Base-by-base conservation (phyloP, 2,888 invertebrate genomes). In the Melanostoma scalare region DNA sequence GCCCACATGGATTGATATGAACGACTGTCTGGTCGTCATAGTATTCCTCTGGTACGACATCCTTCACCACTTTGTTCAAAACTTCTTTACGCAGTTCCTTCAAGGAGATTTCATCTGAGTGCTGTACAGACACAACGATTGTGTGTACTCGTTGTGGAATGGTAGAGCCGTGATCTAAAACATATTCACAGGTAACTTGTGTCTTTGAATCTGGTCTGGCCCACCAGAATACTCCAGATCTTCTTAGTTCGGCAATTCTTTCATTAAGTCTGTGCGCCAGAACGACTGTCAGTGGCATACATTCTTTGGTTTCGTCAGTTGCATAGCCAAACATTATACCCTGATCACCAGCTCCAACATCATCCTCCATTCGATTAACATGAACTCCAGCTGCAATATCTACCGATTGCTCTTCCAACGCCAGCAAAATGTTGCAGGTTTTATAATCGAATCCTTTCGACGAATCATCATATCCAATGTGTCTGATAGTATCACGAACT, bases 241-340 rank as follows among this genome's bases (percentile, higher is more conserved):
- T 93, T 88, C 98, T 93, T 40, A 98, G 92, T 87, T 98, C 96
- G 31, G 98, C 97, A 79, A 98, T 95, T 91, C 95, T 96, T 90
- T 96, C 95, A 91, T 98, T 98, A 68, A 98, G 93, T 92, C 94
- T 95, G 92, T 98, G 98, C 53, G 98, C 96, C 86, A 98, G 93
- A 33, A 96, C 96, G 42, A 99, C 97, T 53, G 98, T 98, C 88
- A 98, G 91, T 30, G 98, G 98, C 98, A 99, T 98, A 90, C 97
- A 97, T 92, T 98, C 98, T 89, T 97, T 97, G 4, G 98, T 98
- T 93, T 99, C 98, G 91, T 99, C 97, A 74, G 98, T 98, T 10
- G 98, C 98, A 92, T 98, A 98, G 68, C 98, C 98, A 92, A 98
- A 98, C 98, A 99, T 98, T 89, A 99, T 93, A 84, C 98, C 98